phyloP scores from a whole-genome alignment of 2,113 vertebrate genomes.

The Lamprotornis superbus region DNA sequence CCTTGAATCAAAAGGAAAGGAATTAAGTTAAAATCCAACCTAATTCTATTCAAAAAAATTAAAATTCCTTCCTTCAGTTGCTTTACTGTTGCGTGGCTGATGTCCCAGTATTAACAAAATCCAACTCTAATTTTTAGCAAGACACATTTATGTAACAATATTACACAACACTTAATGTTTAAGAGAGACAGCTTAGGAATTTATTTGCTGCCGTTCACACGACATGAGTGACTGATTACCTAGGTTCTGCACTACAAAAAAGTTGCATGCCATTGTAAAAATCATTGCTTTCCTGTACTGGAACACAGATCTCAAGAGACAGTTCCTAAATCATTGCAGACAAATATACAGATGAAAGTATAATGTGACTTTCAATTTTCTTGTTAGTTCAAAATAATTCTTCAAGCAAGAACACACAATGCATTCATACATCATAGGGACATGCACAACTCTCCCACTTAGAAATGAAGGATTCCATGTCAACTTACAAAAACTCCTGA shows the following conservation, averaged over 20 bases:
- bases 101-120: constrained; percentile 23
- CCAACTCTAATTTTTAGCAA: constrained; percentile 4
- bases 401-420: neutral
- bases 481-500: neutral
- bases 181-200: neutral
- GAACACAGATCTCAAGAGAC: neutral
- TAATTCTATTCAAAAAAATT: neutral
- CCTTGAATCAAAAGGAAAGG: neutral
- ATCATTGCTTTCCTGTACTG: neutral
- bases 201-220: neutral
- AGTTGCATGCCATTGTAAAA: neutral
- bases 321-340: neutral
- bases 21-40: constrained; percentile 15
- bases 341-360: neutral
- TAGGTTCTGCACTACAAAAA: neutral
- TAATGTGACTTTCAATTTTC: neutral
- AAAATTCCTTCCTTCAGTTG: neutral
- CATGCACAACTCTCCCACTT: neutral
- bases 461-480: neutral
- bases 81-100: neutral
- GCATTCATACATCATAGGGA: neutral
- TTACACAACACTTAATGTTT: constrained; percentile 24
- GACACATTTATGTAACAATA: constrained; percentile 9
- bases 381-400: neutral
- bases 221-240: neutral